phyloP scores from a whole-genome alignment of 1,140 invertebrate species.

The Heliconius melpomene region DNA sequence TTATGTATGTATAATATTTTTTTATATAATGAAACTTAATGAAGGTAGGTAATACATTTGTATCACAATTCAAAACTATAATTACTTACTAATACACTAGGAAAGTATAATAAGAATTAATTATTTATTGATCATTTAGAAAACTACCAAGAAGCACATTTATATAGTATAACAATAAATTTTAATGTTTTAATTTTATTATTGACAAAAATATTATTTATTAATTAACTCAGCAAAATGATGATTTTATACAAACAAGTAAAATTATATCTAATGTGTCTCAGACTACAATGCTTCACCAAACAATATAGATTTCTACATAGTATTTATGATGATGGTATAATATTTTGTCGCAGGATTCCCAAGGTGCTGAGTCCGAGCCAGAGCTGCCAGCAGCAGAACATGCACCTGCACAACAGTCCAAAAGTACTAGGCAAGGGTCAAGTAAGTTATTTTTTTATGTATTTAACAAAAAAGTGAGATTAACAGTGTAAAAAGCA shows the following conservation, averaged over 20 bases:
- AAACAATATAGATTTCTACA: not conserved
- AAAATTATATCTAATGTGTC: not conserved
- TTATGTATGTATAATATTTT: not conserved
- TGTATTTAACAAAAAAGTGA: too few relatives aligned
- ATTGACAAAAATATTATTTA: not conserved
- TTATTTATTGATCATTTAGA: constrained; percentile 2
- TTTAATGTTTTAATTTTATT: not conserved
- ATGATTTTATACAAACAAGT: not conserved
- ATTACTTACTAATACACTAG: not conserved
- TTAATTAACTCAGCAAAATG: not conserved
- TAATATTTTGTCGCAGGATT: constrained; percentile 64
- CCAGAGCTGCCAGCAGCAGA: constrained; percentile 64
- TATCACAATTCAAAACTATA: not conserved
- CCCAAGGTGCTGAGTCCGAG: constrained; percentile 66
- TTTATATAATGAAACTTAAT: not conserved
- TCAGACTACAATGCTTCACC: not conserved
- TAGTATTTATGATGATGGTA: constrained; percentile 6
- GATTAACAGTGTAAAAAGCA: too few relatives aligned
- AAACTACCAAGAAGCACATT: not conserved
- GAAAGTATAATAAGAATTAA: not conserved
- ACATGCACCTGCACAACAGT: constrained; percentile 28
- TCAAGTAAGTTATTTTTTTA: constrained; percentile 43
- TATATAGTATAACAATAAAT: not conserved
- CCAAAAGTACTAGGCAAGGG: constrained; percentile 35
- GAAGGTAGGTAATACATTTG: not conserved